Evolutionary conservation across 1,140 invertebrate species (phyloP).

Genomic region (Cydia strobilella): DNA sequence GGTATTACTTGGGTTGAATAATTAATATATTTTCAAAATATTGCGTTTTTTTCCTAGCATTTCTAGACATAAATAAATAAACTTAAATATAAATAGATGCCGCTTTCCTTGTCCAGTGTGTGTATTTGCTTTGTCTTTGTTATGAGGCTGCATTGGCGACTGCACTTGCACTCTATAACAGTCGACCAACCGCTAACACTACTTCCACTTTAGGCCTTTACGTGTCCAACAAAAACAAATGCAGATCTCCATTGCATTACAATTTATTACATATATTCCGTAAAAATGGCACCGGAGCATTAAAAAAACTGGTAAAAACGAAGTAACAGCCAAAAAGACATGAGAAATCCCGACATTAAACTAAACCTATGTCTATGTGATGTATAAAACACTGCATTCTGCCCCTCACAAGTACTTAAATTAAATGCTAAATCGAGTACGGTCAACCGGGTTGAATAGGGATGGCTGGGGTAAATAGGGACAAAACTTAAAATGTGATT

Average conservation of each 20-base stretch:
- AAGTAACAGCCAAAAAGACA: constrained; percentile 48
- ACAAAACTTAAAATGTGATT: no score
- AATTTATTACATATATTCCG: constrained; percentile 28
- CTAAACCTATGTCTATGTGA: constrained; percentile 33
- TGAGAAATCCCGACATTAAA: constrained; percentile 11
- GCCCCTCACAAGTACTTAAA: constrained; percentile 44
- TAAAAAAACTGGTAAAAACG: constrained; percentile 37
- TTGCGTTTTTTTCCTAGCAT: not conserved
- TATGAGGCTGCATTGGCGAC: not conserved
- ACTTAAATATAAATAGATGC: not conserved
- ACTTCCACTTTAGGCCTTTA: constrained; percentile 6
- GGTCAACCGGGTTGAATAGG: no score
- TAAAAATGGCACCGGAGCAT: constrained; percentile 54
- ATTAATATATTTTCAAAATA: not conserved
- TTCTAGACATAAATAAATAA: not conserved
- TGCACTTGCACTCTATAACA: not conserved
- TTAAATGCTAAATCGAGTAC: constrained; percentile 61
- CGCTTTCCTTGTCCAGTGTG: constrained; percentile 7
- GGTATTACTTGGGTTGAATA: not conserved
- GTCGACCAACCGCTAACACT: not conserved
- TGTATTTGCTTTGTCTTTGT: not conserved
- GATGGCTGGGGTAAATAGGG: no score
- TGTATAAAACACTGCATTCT: constrained; percentile 37
- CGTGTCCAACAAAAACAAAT: not conserved
- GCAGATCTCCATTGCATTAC: not conserved